Conservation (phyloP, 2,888 invertebrate species). For the Tupiocoris notatus region DNA sequence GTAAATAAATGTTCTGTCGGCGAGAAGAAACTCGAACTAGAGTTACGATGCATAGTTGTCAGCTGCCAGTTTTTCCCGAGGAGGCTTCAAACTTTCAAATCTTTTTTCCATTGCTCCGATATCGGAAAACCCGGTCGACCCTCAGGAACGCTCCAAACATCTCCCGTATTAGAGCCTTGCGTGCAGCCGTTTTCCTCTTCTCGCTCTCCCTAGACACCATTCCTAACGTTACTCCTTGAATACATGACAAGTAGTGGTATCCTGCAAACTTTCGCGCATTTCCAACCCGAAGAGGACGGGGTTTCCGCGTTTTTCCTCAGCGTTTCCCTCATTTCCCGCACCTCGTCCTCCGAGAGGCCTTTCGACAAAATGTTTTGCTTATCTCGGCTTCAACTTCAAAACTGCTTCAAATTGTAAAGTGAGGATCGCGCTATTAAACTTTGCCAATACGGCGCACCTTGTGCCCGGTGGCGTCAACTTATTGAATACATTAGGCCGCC, state of each 20-base stretch:
- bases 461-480: not conserved
- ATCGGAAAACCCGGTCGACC: not conserved
- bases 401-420: slow-evolving; percentile 3
- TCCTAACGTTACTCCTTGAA: not conserved
- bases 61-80: not conserved
- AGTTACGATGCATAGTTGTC: not conserved
- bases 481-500: not conserved
- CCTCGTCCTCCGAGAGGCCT: not conserved
- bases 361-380: not conserved
- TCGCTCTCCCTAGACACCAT: too few species aligned
- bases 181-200: too few species aligned
- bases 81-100: slow-evolving; percentile 13
- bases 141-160: too few species aligned
- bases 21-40: not conserved
- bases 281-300: not conserved
- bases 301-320: not conserved
- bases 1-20: not conserved
- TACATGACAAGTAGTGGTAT: not conserved
- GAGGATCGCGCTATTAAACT: slow-evolving; percentile 8
- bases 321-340: not conserved
- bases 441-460: not conserved
- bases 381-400: slow-evolving; percentile 7
- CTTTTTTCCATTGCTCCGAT: not conserved
- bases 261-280: not conserved
- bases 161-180: too few species aligned